Conservation (phyloP, 1,140 invertebrate species). For the Drosophila obscura region DNA sequence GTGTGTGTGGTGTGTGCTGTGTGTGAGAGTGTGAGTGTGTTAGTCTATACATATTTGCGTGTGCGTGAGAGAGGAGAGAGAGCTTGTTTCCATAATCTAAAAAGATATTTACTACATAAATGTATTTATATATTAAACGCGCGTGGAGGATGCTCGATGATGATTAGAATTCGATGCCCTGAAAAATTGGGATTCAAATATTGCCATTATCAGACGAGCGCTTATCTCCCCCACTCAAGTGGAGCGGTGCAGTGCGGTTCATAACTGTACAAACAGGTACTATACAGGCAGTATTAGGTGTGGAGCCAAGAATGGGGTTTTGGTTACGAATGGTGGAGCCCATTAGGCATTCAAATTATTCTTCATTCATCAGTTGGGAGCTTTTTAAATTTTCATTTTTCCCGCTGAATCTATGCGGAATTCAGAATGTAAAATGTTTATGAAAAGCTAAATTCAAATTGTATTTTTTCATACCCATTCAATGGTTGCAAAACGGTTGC, state of each 20-base stretch:
- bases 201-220: conserved; percentile 23
- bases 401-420: too few relatives aligned
- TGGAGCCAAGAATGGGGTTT: too few relatives aligned
- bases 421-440: too few relatives aligned
- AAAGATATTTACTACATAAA: conserved; percentile 27
- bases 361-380: too few relatives aligned
- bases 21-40: conserved; percentile 16
- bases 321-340: too few relatives aligned
- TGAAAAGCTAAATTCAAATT: too few relatives aligned
- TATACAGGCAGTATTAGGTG: background rate
- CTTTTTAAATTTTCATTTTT: too few relatives aligned
- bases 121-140: conserved; percentile 11
- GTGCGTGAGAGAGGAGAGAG: background rate
- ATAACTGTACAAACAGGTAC: conserved; percentile 7
- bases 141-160: background rate
- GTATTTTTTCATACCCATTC: too few relatives aligned
- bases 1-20: conserved; percentile 35
- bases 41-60: background rate
- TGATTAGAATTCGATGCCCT: conserved; percentile 8
- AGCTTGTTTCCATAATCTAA: conserved; percentile 14
- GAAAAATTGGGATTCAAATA: background rate
- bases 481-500: too few relatives aligned
- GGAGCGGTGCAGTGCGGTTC: conserved; percentile 15
- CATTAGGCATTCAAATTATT: too few relatives aligned
- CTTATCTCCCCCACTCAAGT: too few relatives aligned